phyloP scores from a whole-genome alignment of 2,113 vertebrate genomes.

The Butorides virescens region DNA sequence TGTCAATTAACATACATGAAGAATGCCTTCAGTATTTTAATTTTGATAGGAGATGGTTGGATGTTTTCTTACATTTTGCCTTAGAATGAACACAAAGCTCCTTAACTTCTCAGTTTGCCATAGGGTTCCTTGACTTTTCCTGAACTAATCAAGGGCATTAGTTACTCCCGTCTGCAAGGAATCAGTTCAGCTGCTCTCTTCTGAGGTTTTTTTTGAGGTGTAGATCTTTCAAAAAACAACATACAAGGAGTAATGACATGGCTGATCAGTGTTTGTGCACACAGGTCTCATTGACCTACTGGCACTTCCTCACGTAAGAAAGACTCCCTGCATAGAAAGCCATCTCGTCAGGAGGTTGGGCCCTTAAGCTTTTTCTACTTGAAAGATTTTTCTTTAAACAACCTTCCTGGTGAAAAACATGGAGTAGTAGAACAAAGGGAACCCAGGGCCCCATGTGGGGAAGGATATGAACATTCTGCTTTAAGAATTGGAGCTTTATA shows the following conservation, averaged over 20 bases:
- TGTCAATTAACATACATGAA: background rate
- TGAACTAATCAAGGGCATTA: background rate
- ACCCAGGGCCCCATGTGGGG: background rate
- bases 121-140: background rate
- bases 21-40: background rate
- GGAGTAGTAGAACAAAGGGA: background rate
- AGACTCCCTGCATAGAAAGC: slow-evolving; percentile 19
- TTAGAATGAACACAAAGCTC: background rate
- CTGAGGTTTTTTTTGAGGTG: background rate
- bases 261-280: background rate
- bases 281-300: slow-evolving; percentile 45
- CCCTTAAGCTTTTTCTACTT: background rate
- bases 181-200: background rate
- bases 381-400: background rate
- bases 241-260: background rate
- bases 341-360: background rate
- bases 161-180: background rate
- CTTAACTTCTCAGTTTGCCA: background rate
- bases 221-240: background rate
- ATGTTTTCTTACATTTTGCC: background rate
- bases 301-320: background rate
- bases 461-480: background rate
- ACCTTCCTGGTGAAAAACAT: background rate
- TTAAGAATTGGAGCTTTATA: background rate
- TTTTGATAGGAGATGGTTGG: background rate